A percentile compares a stretch with the other conserved stretches of the same genome.
These are phyloP conservation scores for Acridotheres tristis DNA, from an alignment of 2,797 vertebrate genomes.

Conservation along the genomic window DNA sequence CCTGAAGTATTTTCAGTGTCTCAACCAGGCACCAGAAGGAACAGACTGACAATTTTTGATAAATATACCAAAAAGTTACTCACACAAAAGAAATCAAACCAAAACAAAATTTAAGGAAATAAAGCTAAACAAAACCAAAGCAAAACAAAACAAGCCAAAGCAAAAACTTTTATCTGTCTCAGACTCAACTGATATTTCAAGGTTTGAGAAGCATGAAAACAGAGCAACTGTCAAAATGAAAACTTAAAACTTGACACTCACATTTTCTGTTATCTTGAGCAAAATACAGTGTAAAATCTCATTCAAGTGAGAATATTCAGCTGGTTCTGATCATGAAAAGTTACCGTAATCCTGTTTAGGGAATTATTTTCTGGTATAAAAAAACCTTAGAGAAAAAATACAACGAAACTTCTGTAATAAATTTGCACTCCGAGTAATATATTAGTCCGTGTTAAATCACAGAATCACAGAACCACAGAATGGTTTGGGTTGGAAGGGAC, in stretches of 20 bases:
- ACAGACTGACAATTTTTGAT: background rate
- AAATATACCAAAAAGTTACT: background rate
- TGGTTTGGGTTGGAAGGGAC: background rate
- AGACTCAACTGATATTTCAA: background rate
- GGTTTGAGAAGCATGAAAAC: background rate
- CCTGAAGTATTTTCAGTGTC: background rate
- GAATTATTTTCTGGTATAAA: background rate
- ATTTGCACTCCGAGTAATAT: background rate
- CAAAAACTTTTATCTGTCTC: background rate
- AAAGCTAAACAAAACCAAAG: background rate
- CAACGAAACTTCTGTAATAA: background rate
- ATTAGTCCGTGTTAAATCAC: rapidly evolving
- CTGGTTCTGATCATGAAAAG: background rate
- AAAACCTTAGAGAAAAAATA: background rate
- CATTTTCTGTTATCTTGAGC: background rate
- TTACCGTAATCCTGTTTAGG: background rate
- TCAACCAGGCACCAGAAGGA: background rate
- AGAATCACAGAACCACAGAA: background rate
- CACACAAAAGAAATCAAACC: background rate
- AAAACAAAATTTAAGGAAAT: background rate
- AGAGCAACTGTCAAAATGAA: background rate
- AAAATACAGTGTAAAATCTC: background rate
- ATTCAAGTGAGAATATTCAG: background rate
- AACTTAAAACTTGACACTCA: background rate
- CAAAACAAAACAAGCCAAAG: background rate